A percentile compares a stretch with the other conserved stretches of the same genome.
phyloP scores from a whole-genome alignment of 2,888 invertebrate genomes.

The Rhodophaea formosa region DNA sequence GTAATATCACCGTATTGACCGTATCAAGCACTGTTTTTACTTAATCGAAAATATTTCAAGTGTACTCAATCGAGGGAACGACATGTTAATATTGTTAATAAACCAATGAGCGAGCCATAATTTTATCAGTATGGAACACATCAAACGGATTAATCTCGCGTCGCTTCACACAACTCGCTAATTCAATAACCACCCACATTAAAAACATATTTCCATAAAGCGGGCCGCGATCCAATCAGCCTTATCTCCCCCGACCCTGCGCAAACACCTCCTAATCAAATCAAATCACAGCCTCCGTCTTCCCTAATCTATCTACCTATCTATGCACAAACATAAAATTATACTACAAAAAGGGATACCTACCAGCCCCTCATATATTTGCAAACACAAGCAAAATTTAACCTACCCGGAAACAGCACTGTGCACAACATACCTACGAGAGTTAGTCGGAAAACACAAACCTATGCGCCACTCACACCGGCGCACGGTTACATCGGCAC shows the following conservation, averaged over 20 bases:
- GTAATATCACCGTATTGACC: conserved; percentile 56
- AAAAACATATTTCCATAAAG: conserved; percentile 80
- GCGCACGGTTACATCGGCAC: conserved; percentile 44
- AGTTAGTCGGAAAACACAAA: conserved; percentile 68
- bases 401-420: conserved; percentile 74
- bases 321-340: conserved; percentile 78
- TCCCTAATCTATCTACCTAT: conserved; percentile 79
- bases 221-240: conserved; percentile 72
- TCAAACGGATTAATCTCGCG: conserved; percentile 62
- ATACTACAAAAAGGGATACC: conserved; percentile 78
- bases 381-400: conserved; percentile 79
- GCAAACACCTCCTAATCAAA: conserved; percentile 81
- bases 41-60: neutral
- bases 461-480: conserved; percentile 49
- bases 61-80: neutral
- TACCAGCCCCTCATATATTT: conserved; percentile 78
- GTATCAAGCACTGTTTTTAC: conserved; percentile 52
- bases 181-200: conserved; percentile 79
- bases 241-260: conserved; percentile 73
- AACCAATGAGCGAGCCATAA: conserved; percentile 46
- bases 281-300: conserved; percentile 80
- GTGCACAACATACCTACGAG: conserved; percentile 62
- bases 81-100: conserved; percentile 32
- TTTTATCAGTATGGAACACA: conserved; percentile 54
- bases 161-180: conserved; percentile 67